A percentile compares a stretch with the other conserved stretches of the same genome.
Evolutionary conservation across 2,797 vertebrate genomes (phyloP).

Genomic region (Sternotherus odoratus): DNA sequence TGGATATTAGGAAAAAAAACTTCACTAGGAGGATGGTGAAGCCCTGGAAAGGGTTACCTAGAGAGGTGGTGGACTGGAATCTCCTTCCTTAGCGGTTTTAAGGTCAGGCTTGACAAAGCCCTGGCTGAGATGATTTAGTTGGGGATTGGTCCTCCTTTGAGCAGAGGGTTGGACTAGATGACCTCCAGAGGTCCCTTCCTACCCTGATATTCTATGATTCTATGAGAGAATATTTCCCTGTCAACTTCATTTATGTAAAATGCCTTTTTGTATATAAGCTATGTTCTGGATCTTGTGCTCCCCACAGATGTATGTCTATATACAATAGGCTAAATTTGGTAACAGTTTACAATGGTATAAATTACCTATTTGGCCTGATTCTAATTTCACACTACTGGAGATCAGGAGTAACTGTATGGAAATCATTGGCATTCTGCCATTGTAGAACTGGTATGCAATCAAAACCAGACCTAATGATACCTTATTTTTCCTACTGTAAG

Average conservation of each 20-base stretch:
- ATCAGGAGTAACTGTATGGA: not conserved
- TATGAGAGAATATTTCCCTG: not conserved
- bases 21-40: no score
- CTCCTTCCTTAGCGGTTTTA: no score
- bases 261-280: not conserved
- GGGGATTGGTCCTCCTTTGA: no score
- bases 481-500: not conserved
- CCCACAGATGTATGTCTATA: not conserved
- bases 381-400: not conserved
- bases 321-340: not conserved
- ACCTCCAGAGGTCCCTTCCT: no score
- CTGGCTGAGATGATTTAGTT: no score
- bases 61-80: no score
- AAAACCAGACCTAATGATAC: not conserved
- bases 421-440: not conserved
- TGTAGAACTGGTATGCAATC: not conserved
- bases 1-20: no score
- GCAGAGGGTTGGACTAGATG: no score
- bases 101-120: no score
- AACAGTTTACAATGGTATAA: not conserved
- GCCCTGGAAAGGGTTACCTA: no score
- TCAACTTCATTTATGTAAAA: not conserved
- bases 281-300: not conserved
- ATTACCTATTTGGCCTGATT: not conserved
- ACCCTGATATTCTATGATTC: no score